Evolutionary conservation across 2,113 vertebrate species (phyloP).

Genomic region (Nycticebus coucang): DNA sequence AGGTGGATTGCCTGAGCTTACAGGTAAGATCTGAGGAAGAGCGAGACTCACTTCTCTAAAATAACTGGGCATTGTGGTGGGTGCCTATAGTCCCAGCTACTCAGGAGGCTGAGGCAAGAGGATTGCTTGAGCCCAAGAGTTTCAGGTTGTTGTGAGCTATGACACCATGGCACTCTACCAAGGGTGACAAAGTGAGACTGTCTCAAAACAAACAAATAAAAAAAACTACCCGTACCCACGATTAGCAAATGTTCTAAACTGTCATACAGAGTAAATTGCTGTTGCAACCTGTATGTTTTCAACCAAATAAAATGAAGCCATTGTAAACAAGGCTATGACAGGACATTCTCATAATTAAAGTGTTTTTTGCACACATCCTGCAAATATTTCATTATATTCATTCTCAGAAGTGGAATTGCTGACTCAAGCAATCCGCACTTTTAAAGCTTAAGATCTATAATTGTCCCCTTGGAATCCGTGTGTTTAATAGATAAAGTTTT

Average conservation of each 20-base stretch:
- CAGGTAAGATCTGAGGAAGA: no score
- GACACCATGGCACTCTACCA: no score
- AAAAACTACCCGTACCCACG: not conserved
- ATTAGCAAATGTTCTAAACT: not conserved
- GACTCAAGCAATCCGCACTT: slow-evolving; percentile 36
- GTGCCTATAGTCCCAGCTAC: no score
- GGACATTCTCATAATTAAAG: slow-evolving; percentile 40
- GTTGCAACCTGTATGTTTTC: not conserved
- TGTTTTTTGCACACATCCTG: slow-evolving; percentile 30
- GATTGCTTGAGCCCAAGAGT: no score
- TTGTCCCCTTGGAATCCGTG: slow-evolving; percentile 7
- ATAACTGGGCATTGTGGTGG: no score
- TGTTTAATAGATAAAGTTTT: slow-evolving; percentile 34
- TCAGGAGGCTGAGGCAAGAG: no score
- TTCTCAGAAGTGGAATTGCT: slow-evolving; percentile 58
- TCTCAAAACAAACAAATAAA: no score
- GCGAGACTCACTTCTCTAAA: no score
- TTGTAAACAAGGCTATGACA: not conserved
- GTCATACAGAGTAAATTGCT: not conserved
- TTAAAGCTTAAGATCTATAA: slow-evolving; percentile 9
- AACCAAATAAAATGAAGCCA: not conserved
- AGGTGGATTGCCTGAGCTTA: no score
- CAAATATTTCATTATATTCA: slow-evolving; percentile 59
- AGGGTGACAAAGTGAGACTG: no score
- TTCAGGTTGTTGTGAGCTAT: no score